Evolutionary conservation across 2,888 invertebrate species (phyloP).

Genomic region (Nemurella pictetii): DNA sequence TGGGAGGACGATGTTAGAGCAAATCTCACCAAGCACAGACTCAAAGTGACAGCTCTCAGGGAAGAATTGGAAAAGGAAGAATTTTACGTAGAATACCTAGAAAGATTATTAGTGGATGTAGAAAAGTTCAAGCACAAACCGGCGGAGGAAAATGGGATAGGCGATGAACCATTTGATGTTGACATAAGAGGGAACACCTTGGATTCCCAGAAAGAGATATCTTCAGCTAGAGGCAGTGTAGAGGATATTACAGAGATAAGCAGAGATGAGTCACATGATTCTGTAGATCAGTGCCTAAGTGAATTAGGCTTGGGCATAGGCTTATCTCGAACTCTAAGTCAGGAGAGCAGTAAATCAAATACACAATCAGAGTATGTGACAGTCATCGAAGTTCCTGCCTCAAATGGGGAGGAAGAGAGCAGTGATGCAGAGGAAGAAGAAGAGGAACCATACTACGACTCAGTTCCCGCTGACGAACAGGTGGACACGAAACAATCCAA

Average conservation of each 20-base stretch:
- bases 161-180: constrained; percentile 49
- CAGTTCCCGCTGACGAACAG: constrained; percentile 67
- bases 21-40: constrained; percentile 86
- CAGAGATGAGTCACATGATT: constrained; percentile 36
- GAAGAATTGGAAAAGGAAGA: constrained; percentile 89
- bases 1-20: constrained; percentile 93
- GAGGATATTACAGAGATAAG: constrained; percentile 43
- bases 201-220: constrained; percentile 44
- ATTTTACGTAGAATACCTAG: constrained; percentile 87
- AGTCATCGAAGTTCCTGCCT: constrained; percentile 72
- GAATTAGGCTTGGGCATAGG: constrained; percentile 54
- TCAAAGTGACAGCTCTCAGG: constrained; percentile 77
- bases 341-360: constrained; percentile 33
- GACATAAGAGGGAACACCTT: background rate
- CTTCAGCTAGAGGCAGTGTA: constrained; percentile 47
- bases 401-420: constrained; percentile 59
- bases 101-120: constrained; percentile 80
- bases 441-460: constrained; percentile 59
- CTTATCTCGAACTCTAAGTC: constrained; percentile 35
- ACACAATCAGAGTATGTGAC: constrained; percentile 71
- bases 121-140: constrained; percentile 70
- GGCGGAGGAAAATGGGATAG: constrained; percentile 51
- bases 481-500: constrained; percentile 70
- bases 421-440: constrained; percentile 45
- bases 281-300: constrained; percentile 69